Evolutionary conservation across 2,113 vertebrate species (phyloP).

Genomic region (Gadus chalcogrammus): DNA sequence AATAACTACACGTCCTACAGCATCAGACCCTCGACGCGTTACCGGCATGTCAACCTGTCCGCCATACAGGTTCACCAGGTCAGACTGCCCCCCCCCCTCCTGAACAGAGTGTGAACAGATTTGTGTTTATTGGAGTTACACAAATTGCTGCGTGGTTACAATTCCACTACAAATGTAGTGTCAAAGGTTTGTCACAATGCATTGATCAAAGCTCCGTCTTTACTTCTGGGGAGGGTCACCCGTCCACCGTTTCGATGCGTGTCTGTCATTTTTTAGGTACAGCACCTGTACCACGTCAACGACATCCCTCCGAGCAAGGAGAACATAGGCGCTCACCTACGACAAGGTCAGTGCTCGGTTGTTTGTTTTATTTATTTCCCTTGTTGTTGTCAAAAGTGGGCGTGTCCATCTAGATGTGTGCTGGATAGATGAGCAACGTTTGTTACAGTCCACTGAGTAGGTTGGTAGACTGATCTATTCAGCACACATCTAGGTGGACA

Average conservation of each 20-base stretch:
- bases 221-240: background rate
- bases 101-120: background rate
- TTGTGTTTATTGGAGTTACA: too few species aligned
- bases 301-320: constrained; percentile 36
- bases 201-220: background rate
- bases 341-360: constrained; percentile 49
- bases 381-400: background rate
- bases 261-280: constrained; percentile 51
- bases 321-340: constrained; percentile 30
- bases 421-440: too few species aligned
- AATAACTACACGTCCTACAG: constrained; percentile 82
- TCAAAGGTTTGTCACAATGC: too few species aligned
- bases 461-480: too few species aligned
- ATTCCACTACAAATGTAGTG: too few species aligned
- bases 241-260: background rate
- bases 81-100: constrained; percentile 2
- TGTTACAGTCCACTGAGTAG: too few species aligned
- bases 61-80: constrained; percentile 84
- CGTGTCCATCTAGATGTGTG: too few species aligned
- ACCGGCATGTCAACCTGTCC: constrained; percentile 82
- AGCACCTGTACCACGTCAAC: constrained; percentile 74
- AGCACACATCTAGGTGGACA: too few species aligned
- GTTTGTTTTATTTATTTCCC: background rate
- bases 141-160: too few species aligned
- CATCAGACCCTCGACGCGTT: constrained; percentile 86